These are phyloP conservation scores for Apostichopus parvimensis DNA, from an alignment of 35 echinoderm and acorn worm genomes.

Conservation along the genomic window DNA sequence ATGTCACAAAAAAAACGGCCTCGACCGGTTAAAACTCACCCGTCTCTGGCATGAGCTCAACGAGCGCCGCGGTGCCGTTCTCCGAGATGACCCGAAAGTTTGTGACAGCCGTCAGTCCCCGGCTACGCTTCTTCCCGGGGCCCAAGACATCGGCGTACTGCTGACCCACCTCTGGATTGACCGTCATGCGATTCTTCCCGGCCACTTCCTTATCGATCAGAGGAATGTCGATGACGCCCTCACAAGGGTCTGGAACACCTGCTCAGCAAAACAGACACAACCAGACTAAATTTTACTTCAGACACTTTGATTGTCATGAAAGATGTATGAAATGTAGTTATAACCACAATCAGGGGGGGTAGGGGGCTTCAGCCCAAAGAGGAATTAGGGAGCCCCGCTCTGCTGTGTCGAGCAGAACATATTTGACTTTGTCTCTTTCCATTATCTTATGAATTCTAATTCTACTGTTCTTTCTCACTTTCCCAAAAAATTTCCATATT, in stretches of 20 bases:
- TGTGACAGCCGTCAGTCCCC: constrained; percentile 59
- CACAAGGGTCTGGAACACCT: constrained; percentile 66
- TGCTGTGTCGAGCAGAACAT: too few species aligned
- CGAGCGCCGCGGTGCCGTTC: constrained; percentile 59
- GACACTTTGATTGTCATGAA: too few species aligned
- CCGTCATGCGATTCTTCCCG: constrained; percentile 77
- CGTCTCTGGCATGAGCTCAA: constrained; percentile 83
- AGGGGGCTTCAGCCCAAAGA: too few species aligned
- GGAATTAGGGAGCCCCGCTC: too few species aligned
- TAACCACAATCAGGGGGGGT: too few species aligned
- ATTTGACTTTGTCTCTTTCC: too few species aligned
- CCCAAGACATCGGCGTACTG: constrained; percentile 49
- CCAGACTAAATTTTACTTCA: too few species aligned
- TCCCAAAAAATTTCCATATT: too few species aligned
- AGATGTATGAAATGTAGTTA: too few species aligned
- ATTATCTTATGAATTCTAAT: too few species aligned
- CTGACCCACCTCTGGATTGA: constrained; percentile 72
- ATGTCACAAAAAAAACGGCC: too few species aligned
- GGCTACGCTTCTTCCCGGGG: background rate
- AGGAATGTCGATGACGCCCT: constrained; percentile 86
- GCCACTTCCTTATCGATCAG: constrained; percentile 80
- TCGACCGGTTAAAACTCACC: constrained; percentile 30
- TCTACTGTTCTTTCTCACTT: too few species aligned
- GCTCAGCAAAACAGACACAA: background rate
- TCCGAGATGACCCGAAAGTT: constrained; percentile 74